These are phyloP conservation scores for Colistium nudipinnis DNA, from an alignment of 2,113 vertebrate species.

Conservation along the genomic window DNA sequence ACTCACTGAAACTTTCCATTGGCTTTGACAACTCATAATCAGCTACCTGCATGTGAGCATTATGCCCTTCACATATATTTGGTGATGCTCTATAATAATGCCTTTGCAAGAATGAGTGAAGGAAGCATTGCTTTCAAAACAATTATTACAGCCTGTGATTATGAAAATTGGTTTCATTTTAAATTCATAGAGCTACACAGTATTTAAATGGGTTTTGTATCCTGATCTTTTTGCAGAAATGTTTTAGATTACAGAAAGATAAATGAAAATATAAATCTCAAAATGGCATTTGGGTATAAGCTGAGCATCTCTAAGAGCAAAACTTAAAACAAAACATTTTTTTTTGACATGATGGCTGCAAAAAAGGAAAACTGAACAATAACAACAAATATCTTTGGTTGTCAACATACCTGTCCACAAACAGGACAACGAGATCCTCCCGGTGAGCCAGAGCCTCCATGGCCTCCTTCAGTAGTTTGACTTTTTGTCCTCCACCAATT, in stretches of 20 bases:
- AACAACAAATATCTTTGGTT: neutral
- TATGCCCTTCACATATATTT: conserved; percentile 27
- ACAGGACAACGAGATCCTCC: conserved; percentile 90
- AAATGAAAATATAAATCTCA: conserved; percentile 16
- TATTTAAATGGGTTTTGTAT: conserved; percentile 24
- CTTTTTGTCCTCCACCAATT: conserved; percentile 96
- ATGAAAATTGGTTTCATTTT: conserved; percentile 50
- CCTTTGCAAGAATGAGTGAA: conserved; percentile 39
- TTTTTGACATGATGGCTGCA: neutral
- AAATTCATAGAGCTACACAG: conserved; percentile 33
- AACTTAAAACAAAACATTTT: neutral
- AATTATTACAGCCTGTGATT: conserved; percentile 51
- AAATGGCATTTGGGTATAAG: conserved; percentile 5
- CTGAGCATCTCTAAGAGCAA: neutral
- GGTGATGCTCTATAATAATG: conserved; percentile 60
- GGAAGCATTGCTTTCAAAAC: conserved; percentile 41
- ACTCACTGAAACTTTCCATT: conserved; percentile 46
- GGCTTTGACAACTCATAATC: conserved; percentile 52
- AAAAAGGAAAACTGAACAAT: neutral
- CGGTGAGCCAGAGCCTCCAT: conserved; percentile 84
- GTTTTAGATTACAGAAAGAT: conserved; percentile 17
- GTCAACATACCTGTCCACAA: conserved; percentile 89
- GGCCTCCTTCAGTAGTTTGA: conserved; percentile 91
- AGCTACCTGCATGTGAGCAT: conserved; percentile 57
- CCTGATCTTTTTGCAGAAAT: conserved; percentile 19